phyloP scores from a whole-genome alignment of 2,888 invertebrate species.

The Ypsolopha scabrella region DNA sequence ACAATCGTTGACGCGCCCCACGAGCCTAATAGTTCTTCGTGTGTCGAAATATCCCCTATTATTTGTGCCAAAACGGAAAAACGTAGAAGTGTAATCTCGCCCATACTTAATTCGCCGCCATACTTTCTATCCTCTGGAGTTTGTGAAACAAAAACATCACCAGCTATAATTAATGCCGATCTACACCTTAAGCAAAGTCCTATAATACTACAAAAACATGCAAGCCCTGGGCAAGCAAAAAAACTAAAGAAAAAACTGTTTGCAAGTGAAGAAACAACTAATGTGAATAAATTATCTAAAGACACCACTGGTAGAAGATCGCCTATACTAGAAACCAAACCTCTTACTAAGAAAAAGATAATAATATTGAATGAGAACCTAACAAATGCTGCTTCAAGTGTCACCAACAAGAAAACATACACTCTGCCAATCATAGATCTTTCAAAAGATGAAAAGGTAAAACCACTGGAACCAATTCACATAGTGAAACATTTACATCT shows the following conservation, averaged over 20 bases:
- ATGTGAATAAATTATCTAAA: not conserved
- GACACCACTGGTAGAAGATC: not conserved
- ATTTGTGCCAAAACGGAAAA: constrained; percentile 11
- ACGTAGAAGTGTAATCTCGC: not conserved
- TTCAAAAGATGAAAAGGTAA: not conserved
- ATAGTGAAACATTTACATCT: not conserved
- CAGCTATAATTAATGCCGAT: constrained; percentile 5
- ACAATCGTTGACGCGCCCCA: constrained; percentile 24
- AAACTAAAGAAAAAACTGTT: constrained; percentile 18
- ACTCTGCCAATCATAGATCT: not conserved
- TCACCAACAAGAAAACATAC: not conserved
- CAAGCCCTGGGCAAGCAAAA: not conserved
- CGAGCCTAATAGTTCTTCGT: constrained; percentile 10
- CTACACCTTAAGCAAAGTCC: constrained; percentile 27
- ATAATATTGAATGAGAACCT: no score
- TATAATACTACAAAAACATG: constrained; percentile 25
- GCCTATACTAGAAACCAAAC: not conserved
- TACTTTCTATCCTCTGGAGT: not conserved
- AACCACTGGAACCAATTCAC: not conserved
- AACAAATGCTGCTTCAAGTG: not conserved
- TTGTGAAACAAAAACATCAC: not conserved
- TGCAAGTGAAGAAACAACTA: constrained; percentile 17
- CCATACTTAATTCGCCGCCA: not conserved
- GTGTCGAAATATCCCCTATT: constrained; percentile 23
- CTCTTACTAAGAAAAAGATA: not conserved